Evolutionary conservation across 2,888 invertebrate genomes (phyloP).

Genomic region (Allygus modestus): DNA sequence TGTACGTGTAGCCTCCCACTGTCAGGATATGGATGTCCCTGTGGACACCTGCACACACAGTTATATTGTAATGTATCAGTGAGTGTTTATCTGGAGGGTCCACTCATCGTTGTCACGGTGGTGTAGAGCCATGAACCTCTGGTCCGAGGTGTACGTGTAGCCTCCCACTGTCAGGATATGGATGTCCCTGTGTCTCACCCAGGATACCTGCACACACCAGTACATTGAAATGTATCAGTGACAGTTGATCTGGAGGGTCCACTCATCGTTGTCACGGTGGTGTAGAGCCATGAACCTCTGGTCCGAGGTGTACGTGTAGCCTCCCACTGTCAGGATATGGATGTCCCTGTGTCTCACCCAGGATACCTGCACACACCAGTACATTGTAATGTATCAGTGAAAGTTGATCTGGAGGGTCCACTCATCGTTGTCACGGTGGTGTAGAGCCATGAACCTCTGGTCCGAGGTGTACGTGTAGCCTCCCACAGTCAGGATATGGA

Average conservation of each 20-base stretch:
- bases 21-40: constrained; percentile 93
- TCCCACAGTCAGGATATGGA: constrained; percentile 92
- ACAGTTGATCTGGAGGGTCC: constrained; percentile 96
- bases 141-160: constrained; percentile 95
- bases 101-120: too few relatives aligned
- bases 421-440: constrained; percentile 88
- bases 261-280: constrained; percentile 83
- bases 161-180: constrained; percentile 94
- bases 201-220: constrained; percentile 92
- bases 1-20: constrained; percentile 93
- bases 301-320: constrained; percentile 94
- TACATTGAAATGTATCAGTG: constrained; percentile 95
- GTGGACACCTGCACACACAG: too few relatives aligned
- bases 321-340: constrained; percentile 93
- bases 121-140: too few relatives aligned
- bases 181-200: constrained; percentile 94
- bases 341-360: constrained; percentile 95
- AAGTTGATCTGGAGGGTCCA: too few relatives aligned
- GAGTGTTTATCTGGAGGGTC: constrained; percentile 95
- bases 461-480: constrained; percentile 95
- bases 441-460: constrained; percentile 91
- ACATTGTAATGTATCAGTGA: not conserved
- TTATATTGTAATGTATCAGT: too few relatives aligned
- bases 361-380: constrained; percentile 87
- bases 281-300: constrained; percentile 93